Conservation (phyloP, 1,140 invertebrate species). For the Ganaspis sp. region DNA sequence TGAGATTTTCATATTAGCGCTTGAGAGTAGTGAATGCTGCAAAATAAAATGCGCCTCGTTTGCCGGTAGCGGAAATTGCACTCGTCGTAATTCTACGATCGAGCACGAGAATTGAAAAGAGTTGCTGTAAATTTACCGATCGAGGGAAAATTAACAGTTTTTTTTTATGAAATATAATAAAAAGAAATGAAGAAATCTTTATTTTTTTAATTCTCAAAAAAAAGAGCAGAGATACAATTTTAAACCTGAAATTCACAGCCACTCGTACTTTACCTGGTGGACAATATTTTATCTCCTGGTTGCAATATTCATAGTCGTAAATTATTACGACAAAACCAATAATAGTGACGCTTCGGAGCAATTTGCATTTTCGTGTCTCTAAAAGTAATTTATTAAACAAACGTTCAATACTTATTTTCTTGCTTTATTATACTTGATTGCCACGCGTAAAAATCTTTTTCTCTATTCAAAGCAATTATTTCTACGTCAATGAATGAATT, state of each 20-base stretch:
- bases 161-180: background rate
- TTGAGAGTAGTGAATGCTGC: background rate
- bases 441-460: too few species aligned
- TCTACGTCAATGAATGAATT: too few species aligned
- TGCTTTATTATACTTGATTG: background rate
- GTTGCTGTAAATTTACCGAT: constrained; percentile 5
- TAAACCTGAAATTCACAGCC: background rate
- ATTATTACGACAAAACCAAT: background rate
- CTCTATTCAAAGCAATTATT: too few species aligned
- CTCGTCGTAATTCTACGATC: constrained; percentile 8
- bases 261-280: constrained; percentile 11
- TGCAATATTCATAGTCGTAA: background rate
- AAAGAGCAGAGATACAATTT: background rate
- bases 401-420: background rate
- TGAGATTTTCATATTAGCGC: background rate
- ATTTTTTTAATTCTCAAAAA: background rate
- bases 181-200: background rate
- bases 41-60: background rate
- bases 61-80: constrained; percentile 21
- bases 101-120: constrained; percentile 16
- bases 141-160: background rate
- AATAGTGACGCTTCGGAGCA: background rate
- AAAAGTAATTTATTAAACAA: background rate
- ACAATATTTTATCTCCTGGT: background rate
- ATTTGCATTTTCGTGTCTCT: background rate